Base-by-base conservation (phyloP, 2,797 vertebrate species). In the Galago senegalensis region DNA sequence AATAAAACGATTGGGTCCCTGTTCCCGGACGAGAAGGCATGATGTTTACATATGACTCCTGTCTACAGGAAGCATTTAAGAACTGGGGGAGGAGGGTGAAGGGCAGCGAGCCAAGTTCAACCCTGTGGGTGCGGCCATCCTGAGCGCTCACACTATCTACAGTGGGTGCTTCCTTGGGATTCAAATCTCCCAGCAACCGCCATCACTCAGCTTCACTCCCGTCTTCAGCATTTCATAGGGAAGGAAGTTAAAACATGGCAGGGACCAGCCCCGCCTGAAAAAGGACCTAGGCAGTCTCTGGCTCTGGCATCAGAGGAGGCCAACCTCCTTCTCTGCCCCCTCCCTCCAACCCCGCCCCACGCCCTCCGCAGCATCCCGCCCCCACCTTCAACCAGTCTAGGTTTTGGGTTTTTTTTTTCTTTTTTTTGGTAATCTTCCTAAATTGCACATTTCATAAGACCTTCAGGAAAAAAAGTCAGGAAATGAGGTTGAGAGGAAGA, bases 381-480 rank as follows among this genome's bases (percentile, higher is more conserved):
- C 70, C 80, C 65, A 60, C 76, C 91, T 87, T 56, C 53, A 37
- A 56, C 82, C 88, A 3, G 34, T n/a, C 83, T 70, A 40, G 76
- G 20, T 65, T 56, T 60, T 40, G 40, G 21, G 25, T 18, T 58
- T 29, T 76, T 21, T 76, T 46, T 61, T 84, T 58, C 49, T 21
- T 61, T 69, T 53, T 18, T 46, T n/a, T 61, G 87, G 77, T 84
- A 90, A 80, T 95, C 96, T 92, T 93, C 87, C 95, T 94, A 95
- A 96, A 96, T 77, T 95, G 82, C 89, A 79, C 86, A 84, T 97
- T 97, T 98, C 95, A 60, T 81, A 95, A 97, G 80, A 96, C 87
- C 95, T 89, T 77, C 65, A 88, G 95, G 95, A 94, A 95, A 93
- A 93, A 96, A 96, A 90, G 88, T 93, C 94, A 96, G 96, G 91